Percentiles rank a stretch among this genome's conserved stretches.
phyloP scores from a whole-genome alignment of 2,888 invertebrate genomes.

The Archips crataeganus region DNA sequence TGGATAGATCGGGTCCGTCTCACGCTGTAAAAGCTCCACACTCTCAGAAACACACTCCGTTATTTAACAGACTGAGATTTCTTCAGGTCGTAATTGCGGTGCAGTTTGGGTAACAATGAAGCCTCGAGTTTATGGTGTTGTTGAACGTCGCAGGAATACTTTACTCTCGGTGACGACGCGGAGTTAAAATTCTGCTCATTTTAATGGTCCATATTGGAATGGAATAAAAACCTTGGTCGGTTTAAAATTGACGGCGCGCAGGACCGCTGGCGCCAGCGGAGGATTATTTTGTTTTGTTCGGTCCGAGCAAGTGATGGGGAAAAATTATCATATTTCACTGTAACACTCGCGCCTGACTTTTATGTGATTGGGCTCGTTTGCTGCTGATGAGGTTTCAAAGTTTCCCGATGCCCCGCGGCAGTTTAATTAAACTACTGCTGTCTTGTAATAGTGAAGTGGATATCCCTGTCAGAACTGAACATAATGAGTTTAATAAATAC shows the following conservation, averaged over 20 bases:
- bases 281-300: constrained; percentile 51
- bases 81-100: constrained; percentile 27
- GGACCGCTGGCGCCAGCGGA: constrained; percentile 75
- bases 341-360: constrained; percentile 70
- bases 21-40: constrained; percentile 2
- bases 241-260: constrained; percentile 63
- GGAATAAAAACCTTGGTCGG: constrained; percentile 73
- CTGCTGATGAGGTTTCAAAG: constrained; percentile 40
- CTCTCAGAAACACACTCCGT: constrained; percentile 2
- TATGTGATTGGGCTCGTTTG: constrained; percentile 59
- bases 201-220: constrained; percentile 71
- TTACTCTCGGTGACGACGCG: constrained; percentile 45
- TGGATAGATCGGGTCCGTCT: constrained; percentile 24
- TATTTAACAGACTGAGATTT: constrained; percentile 7
- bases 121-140: constrained; percentile 30
- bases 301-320: constrained; percentile 58
- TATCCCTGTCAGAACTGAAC: constrained; percentile 16
- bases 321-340: constrained; percentile 78
- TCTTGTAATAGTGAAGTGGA: constrained; percentile 20
- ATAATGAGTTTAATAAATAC: constrained; percentile 16
- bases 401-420: constrained; percentile 23
- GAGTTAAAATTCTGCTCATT: constrained; percentile 68
- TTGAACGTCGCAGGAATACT: constrained; percentile 30
- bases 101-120: constrained; percentile 32
- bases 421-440: constrained; percentile 36